These are phyloP conservation scores for Struthio camelus DNA, from an alignment of 2,113 vertebrate species.

Conservation along the genomic window DNA sequence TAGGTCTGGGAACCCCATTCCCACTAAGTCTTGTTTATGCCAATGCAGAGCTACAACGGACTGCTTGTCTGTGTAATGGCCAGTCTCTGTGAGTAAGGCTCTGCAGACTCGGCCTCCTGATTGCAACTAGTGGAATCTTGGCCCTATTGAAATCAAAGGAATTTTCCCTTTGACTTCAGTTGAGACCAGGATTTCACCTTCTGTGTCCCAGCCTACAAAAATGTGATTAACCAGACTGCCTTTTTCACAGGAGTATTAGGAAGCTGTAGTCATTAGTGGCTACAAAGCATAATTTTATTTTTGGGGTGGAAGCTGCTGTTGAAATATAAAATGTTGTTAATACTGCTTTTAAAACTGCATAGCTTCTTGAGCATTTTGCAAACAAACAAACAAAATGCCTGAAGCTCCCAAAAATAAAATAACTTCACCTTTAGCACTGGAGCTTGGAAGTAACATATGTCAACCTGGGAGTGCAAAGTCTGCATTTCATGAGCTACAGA, in stretches of 20 bases:
- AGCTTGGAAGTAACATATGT: slow-evolving; percentile 57
- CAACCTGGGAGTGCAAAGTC: slow-evolving; percentile 43
- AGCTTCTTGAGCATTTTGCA: neutral
- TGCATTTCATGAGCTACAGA: slow-evolving; percentile 62
- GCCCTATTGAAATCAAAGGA: slow-evolving; percentile 32
- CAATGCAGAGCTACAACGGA: slow-evolving; percentile 26
- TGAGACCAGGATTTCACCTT: slow-evolving; percentile 18
- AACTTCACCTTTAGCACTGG: slow-evolving; percentile 48
- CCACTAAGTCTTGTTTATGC: slow-evolving; percentile 35
- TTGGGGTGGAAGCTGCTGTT: neutral
- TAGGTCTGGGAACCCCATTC: slow-evolving; percentile 9
- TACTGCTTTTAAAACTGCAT: neutral
- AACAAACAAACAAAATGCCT: slow-evolving; percentile 53
- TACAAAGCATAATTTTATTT: slow-evolving; percentile 28
- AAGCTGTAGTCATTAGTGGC: slow-evolving; percentile 4
- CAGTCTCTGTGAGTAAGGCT: slow-evolving; percentile 34
- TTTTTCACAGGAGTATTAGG: neutral
- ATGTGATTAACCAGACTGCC: slow-evolving; percentile 8
- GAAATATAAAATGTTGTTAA: neutral
- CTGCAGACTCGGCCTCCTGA: slow-evolving; percentile 33
- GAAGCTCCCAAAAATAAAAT: slow-evolving; percentile 50
- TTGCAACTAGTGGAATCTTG: slow-evolving; percentile 21
- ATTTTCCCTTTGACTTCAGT: slow-evolving; percentile 56
- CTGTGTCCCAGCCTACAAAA: slow-evolving; percentile 10
- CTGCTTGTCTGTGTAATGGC: slow-evolving; percentile 28